Evolutionary conservation across 2,113 vertebrate genomes (phyloP).

Genomic region (Crocuta crocuta): DNA sequence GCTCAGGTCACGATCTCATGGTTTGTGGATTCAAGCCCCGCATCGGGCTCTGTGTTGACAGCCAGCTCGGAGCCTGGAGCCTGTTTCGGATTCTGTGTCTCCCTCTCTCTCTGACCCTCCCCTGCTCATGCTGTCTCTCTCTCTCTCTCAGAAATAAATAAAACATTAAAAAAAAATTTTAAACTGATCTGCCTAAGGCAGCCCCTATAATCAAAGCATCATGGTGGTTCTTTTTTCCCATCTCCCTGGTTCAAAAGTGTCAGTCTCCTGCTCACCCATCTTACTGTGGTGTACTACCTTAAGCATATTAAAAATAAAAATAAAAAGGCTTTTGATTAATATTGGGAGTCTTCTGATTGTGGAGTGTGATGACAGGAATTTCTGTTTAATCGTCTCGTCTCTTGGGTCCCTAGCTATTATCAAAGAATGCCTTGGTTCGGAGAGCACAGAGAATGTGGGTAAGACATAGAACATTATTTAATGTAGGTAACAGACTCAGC

Average conservation of each 20-base stretch:
- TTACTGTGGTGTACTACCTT: not conserved
- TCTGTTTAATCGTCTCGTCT: not conserved
- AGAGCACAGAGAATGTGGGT: not conserved
- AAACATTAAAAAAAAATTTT: no score
- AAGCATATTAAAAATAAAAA: not conserved
- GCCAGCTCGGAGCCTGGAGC: no score
- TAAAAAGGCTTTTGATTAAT: not conserved
- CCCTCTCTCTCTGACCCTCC: no score
- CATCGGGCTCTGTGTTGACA: no score
- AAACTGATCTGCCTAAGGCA: not conserved
- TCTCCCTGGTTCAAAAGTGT: not conserved
- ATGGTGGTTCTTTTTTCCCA: not conserved
- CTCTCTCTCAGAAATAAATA: no score
- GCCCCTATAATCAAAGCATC: not conserved
- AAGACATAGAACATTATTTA: not conserved
- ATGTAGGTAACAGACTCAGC: not conserved
- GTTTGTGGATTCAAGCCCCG: no score
- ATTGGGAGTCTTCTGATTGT: not conserved
- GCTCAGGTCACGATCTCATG: no score
- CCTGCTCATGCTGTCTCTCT: no score
- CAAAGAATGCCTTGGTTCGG: not conserved
- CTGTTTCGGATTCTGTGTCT: no score
- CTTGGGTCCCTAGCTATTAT: not conserved
- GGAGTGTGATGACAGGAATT: not conserved
- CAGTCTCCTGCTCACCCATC: not conserved